phyloP scores from a whole-genome alignment of 2,797 vertebrate genomes.

The Propithecus deckenii region DNA sequence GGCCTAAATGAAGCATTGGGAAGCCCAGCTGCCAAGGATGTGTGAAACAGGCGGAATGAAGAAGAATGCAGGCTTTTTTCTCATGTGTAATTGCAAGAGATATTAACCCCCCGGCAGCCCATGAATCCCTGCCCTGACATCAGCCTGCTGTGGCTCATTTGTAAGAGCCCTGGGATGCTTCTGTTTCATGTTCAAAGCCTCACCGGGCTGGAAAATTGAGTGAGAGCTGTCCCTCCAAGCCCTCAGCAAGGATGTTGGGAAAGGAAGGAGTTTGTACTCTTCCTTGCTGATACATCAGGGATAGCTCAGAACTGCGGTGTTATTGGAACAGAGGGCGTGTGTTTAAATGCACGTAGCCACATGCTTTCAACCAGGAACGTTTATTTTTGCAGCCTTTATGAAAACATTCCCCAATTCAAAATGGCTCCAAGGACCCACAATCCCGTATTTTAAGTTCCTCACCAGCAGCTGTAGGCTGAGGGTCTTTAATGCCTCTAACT shows the following conservation, averaged over 20 bases:
- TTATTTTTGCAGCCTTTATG: conserved; percentile 65
- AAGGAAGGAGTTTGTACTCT: conserved; percentile 9
- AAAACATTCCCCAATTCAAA: conserved; percentile 58
- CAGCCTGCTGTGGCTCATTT: conserved; percentile 71
- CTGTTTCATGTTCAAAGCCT: conserved; percentile 66
- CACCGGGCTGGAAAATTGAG: conserved; percentile 41
- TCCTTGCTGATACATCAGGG: conserved; percentile 17
- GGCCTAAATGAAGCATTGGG: conserved; percentile 79
- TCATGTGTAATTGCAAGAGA: conserved; percentile 60
- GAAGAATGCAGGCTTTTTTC: conserved; percentile 73
- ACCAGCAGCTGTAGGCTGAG: background rate
- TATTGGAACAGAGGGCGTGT: conserved; percentile 39
- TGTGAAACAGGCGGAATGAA: conserved; percentile 46
- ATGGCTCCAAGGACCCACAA: conserved; percentile 8
- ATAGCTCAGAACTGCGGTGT: background rate
- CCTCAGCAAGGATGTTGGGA: background rate
- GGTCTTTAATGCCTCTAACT: background rate
- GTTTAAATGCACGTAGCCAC: conserved; percentile 49
- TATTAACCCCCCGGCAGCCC: conserved; percentile 62
- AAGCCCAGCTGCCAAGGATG: conserved; percentile 72
- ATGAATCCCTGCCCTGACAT: conserved; percentile 54
- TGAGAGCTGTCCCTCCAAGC: conserved; percentile 29
- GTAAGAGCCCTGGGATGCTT: conserved; percentile 55
- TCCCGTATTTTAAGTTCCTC: background rate
- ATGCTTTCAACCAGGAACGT: background rate